Evolutionary conservation across 35 echinoderm and acorn worm genomes (phyloP), one percentile per base, ranked within the genome.

Genomic region (Heliocidaris tuberculata): DNA sequence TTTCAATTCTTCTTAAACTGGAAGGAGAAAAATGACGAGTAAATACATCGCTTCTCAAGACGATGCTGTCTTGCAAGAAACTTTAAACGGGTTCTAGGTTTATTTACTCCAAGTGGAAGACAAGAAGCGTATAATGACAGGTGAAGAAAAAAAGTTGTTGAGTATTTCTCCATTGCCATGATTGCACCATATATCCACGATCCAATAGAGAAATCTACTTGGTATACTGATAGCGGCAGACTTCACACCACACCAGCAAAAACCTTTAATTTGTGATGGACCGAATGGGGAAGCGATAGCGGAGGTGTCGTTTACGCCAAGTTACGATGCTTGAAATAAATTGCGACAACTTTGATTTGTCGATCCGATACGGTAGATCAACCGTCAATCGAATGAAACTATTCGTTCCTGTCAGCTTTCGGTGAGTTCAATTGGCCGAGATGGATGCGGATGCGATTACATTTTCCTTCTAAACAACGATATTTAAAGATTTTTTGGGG

Each of bases 331-430:
- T 78, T n/a, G 65, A 78, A 78, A 78, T 19, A n/a, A 29, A 78
- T 78, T 78, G 65, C 65, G 21, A 78, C 65, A 78, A 29, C 65
- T 78, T 78, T 78, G 65, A 78, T 78, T 78, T 78, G 65, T 78
- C 65, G 65, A 78, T 78, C 65, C 21, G 65, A 78, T 78, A 78
- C 65, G 65, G 15, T n/a, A 78, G 19, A 78, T 78, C 65, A 78
- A 78, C 65, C 7, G 27, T 78, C 65, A 78, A n/a, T 78, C 19
- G 27, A n/a, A 5, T 78, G 65, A 21, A n/a, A n/a, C 65, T n/a
- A 78, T 78, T 78, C 65, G 27, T 27, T 19, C 65, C 65, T 78
- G 21, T n/a, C 65, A 78, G 19, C 65, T 78, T 78, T 78, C 65
- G 15, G 7, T 19, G 5, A 27, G 65, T 78, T 78, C 21, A 78